phyloP scores from a whole-genome alignment of 2,113 vertebrate species.

The Edolisoma coerulescens region DNA sequence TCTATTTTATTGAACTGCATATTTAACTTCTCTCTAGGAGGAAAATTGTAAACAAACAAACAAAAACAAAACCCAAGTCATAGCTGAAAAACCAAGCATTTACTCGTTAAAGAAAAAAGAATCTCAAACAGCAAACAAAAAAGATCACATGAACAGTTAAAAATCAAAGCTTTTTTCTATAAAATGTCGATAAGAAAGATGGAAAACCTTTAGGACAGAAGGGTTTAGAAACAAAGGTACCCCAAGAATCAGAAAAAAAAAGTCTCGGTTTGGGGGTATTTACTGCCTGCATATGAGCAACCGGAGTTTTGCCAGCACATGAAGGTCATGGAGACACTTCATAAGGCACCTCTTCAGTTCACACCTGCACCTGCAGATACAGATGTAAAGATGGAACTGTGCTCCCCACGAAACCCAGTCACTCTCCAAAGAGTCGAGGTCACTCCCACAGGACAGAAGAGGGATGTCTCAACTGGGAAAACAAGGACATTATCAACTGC shows the following conservation, averaged over 20 bases:
- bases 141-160: background rate
- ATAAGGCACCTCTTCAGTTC: background rate
- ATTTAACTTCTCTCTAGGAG: background rate
- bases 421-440: background rate
- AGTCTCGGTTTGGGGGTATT: background rate
- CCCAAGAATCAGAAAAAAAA: background rate
- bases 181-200: background rate
- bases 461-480: background rate
- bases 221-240: background rate
- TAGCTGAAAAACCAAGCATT: background rate
- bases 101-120: background rate
- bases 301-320: background rate
- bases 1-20: background rate
- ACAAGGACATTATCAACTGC: background rate
- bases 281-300: background rate
- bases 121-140: background rate
- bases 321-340: background rate
- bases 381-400: background rate
- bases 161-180: background rate
- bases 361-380: background rate
- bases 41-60: background rate
- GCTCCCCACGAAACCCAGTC: background rate
- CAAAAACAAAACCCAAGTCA: background rate
- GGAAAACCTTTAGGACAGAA: background rate
- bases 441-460: background rate